Conservation (phyloP, 2,113 vertebrate genomes). For the Theristicus caerulescens region DNA sequence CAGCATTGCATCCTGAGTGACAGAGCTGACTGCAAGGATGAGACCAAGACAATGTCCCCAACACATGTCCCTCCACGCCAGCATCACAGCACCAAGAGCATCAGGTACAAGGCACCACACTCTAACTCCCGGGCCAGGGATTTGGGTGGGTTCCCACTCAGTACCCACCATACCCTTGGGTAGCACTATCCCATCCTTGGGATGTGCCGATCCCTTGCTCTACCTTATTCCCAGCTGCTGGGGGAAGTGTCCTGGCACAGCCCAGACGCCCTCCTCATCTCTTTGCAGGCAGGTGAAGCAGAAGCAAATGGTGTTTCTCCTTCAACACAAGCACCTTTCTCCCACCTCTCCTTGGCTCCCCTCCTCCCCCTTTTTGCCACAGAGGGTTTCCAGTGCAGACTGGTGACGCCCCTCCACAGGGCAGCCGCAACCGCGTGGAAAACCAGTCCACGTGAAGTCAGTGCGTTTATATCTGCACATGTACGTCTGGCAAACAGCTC, state of each 20-base stretch:
- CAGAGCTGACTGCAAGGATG: not conserved
- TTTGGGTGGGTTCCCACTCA: not conserved
- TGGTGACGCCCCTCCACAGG: not conserved
- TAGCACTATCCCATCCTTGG: not conserved
- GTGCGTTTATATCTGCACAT: accelerated
- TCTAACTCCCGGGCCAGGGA: not conserved
- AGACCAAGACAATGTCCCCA: not conserved
- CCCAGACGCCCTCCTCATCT: not conserved
- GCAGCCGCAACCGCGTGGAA: accelerated
- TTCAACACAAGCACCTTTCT: not conserved
- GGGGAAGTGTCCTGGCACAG: not conserved
- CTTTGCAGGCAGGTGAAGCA: not conserved
- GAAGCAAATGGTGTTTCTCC: not conserved
- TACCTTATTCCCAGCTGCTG: not conserved
- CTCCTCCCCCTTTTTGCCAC: not conserved
- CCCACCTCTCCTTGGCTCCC: not conserved
- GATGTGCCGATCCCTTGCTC: not conserved
- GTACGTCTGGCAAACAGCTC: not conserved
- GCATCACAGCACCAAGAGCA: not conserved
- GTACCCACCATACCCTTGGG: not conserved
- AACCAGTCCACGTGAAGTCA: not conserved
- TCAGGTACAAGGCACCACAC: not conserved
- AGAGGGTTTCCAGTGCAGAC: not conserved
- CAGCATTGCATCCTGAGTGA: not conserved
- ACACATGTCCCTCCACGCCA: not conserved